phyloP scores from a whole-genome alignment of 2,797 vertebrate genomes.

The Chlorospingus flavigularis region DNA sequence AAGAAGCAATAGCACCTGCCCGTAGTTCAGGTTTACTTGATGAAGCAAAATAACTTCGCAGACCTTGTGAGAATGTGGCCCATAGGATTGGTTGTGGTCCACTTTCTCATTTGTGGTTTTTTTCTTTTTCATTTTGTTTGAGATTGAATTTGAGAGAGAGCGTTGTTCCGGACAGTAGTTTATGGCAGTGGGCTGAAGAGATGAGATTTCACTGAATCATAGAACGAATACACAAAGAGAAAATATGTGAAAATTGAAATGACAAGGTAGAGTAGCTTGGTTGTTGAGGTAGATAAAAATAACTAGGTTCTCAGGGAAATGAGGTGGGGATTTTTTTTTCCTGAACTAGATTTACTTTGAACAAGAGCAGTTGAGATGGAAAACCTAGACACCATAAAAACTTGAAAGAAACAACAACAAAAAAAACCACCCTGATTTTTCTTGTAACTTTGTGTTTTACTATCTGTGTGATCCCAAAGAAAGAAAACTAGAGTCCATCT shows the following conservation, averaged over 20 bases:
- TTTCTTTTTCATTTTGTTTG: constrained; percentile 73
- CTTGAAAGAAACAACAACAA: not conserved
- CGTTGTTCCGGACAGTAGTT: constrained; percentile 67
- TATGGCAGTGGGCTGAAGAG: constrained; percentile 62
- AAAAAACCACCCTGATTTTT: not conserved
- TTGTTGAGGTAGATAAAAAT: constrained; percentile 70
- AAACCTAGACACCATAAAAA: constrained; percentile 10
- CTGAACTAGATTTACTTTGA: constrained; percentile 48
- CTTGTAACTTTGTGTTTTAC: not conserved
- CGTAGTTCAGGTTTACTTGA: not conserved
- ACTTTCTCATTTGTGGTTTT: constrained; percentile 67
- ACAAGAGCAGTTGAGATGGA: constrained; percentile 36
- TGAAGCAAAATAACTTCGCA: constrained; percentile 51
- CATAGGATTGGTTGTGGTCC: constrained; percentile 50
- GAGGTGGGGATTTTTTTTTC: constrained; percentile 29
- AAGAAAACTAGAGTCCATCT: not conserved
- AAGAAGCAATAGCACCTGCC: not conserved
- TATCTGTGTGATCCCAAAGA: not conserved
- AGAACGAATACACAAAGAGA: constrained; percentile 68
- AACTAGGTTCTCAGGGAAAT: constrained; percentile 64
- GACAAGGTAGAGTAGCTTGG: constrained; percentile 69
- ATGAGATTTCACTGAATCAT: constrained; percentile 72
- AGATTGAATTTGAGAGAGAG: constrained; percentile 70
- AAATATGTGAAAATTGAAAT: constrained; percentile 77
- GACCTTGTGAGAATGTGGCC: constrained; percentile 31